phyloP scores from a whole-genome alignment of 1,140 invertebrate genomes.

The Maniola jurtina region DNA sequence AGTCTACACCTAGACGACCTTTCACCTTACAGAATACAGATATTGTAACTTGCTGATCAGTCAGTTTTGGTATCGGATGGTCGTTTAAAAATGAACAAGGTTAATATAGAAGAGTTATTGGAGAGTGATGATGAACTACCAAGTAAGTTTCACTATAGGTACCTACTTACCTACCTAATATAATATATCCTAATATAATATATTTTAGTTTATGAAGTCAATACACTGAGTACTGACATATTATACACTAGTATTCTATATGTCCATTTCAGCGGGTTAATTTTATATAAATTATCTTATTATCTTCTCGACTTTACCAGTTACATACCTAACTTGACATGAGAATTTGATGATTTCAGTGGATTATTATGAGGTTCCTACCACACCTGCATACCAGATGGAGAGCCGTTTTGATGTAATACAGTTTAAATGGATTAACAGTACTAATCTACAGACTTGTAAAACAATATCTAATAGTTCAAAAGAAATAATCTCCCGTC shows the following conservation, averaged over 20 bases:
- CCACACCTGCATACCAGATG: constrained; percentile 36
- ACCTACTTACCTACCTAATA: too few relatives aligned
- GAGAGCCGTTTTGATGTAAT: constrained; percentile 33
- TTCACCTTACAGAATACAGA: too few relatives aligned
- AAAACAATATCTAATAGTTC: constrained; percentile 3
- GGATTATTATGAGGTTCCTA: constrained; percentile 28
- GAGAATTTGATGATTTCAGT: constrained; percentile 28
- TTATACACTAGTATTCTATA: constrained; percentile 17
- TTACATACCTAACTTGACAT: too few relatives aligned
- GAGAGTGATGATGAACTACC: constrained; percentile 48
- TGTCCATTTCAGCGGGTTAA: not conserved
- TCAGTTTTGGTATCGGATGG: not conserved
- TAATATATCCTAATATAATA: not conserved
- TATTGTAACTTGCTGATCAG: too few relatives aligned
- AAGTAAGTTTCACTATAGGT: constrained; percentile 31
- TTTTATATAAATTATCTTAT: too few relatives aligned
- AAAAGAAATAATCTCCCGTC: not conserved
- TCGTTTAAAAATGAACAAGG: not conserved
- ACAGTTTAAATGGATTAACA: constrained; percentile 27
- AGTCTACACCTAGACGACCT: too few relatives aligned
- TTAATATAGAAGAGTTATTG: constrained; percentile 28
- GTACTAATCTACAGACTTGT: not conserved
- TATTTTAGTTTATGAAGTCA: not conserved
- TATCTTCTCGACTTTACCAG: too few relatives aligned
- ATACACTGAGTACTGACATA: too few relatives aligned